Evolutionary conservation across 2,797 vertebrate species (phyloP), one percentile per base, ranked within the genome.

Genomic region (Phataginus tetradactyla): DNA sequence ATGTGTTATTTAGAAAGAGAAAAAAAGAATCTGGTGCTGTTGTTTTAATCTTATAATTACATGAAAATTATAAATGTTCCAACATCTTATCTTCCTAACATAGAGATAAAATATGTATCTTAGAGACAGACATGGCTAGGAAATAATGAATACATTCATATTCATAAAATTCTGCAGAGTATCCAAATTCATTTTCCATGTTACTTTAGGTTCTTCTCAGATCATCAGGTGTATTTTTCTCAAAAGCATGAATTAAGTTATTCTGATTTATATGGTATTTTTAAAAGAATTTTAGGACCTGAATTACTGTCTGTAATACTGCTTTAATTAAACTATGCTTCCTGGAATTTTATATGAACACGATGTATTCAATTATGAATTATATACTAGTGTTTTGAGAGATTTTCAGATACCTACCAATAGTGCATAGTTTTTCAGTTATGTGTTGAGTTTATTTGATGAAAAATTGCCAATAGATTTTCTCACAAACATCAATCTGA

Each of bases 401-500:
- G 32, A 32, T 75, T 85, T 74, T 42, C 1, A 8, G 2, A 10
- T 27, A 34, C 5, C 15, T 32, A 25, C 7, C 15, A 57, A 11
- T 39, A 25, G 9, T 34, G 9, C 3, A 18, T 72, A 11, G 25
- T 37, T 79, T 81, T 14, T 49, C 6, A 23, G 87, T 79, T 20
- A 21, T 37, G 37, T 17, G 87, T 57, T 51, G 83, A 90, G 39
- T 64, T 66, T 68, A 63, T 63, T 69, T 75, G 20, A 11, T 1
- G 6, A 66, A 93, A 81, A 59, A 61, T 86, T 63, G 39, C 6
- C 49, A 7, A n/a, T 53, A 18, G 13, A 12, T 86, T 61, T 75
- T 93, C 57, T 49, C 8, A 9, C 12, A 64, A 95, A 66, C 55
- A 66, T 78, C 91, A 90, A 14, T 96, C 93, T 97, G 92, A 94